Evolutionary conservation across 2,113 vertebrate species (phyloP), one percentile per base, ranked within the genome.

Genomic region (Romanogobio albipinnatus): DNA sequence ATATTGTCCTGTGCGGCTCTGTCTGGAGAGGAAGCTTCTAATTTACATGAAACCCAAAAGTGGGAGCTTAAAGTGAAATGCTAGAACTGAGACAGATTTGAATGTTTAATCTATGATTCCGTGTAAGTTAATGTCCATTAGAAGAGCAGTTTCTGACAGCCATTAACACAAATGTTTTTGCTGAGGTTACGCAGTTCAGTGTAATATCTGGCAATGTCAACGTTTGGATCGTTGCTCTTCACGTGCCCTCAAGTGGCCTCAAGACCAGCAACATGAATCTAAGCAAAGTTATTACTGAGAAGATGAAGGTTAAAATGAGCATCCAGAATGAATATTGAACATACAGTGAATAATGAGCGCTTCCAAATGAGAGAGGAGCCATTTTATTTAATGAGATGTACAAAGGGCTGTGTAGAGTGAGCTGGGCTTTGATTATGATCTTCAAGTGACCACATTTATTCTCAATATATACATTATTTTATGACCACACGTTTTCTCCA

Each of bases 21-120:
- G 29, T 76, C 17, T 11, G 75, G 17, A n/a, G 9, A n/a, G 7
- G 8, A 61, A 36, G 14, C 33, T 15, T 39, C 33, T 70, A 33
- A 39, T 68, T 68, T 39, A 68, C 64, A 1, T 3, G 9, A 19
- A 33, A 9, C 33, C 9, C 15, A 3, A 68, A 17, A 36, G 64
- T 39, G 1, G 39, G 66, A 70, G 66, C 17, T 47, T 73, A 73
- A 71, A 45, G 45, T 1, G 11, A 7, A 47, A 47, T 8, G 7
- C n/a, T 3, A 77, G 3, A 78, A 15, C 5, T 24, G 11, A n/a
- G 33, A 47, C 13, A 0, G 24, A 11, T 14, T 45, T 61, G n/a
- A 39, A 77, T 84, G 61, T 58, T 36, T 84, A 24, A 76, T 76
- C 58, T 24, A 49, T 76, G 39, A 13, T 36, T n/a, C 10, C 47